Evolutionary conservation across 2,113 vertebrate species (phyloP).

Genomic region (Shinisaurus crocodilurus): DNA sequence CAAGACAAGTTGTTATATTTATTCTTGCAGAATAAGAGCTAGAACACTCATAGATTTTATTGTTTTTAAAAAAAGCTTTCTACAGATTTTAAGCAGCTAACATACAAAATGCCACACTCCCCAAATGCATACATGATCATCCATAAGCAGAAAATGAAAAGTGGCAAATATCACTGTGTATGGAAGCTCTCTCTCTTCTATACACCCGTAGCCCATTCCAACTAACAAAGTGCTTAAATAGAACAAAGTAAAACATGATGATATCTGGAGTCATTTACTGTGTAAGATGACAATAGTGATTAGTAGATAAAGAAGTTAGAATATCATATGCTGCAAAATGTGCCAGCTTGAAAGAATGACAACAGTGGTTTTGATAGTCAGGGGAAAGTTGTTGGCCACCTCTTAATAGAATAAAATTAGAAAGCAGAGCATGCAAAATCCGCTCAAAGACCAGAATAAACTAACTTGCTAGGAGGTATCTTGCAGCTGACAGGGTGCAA

Average conservation of each 20-base stretch:
- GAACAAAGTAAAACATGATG: neutral
- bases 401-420: neutral
- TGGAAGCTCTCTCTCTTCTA: neutral
- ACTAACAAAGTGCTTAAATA: neutral
- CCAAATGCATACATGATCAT: neutral
- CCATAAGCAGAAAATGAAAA: neutral
- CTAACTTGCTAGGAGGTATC: neutral
- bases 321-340: neutral
- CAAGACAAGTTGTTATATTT: neutral
- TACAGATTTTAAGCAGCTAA: neutral
- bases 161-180: neutral
- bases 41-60: neutral
- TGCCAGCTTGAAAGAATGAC: neutral
- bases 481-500: no score
- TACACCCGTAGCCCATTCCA: neutral
- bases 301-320: neutral
- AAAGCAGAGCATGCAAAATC: neutral
- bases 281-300: neutral
- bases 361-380: no score
- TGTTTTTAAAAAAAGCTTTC: no score
- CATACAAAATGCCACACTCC: neutral
- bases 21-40: neutral
- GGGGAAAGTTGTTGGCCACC: neutral
- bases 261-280: neutral
- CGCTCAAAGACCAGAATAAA: neutral